Evolutionary conservation across 92 coral and sea anemone species (phyloP).

Genomic region (Siderastrea radians): DNA sequence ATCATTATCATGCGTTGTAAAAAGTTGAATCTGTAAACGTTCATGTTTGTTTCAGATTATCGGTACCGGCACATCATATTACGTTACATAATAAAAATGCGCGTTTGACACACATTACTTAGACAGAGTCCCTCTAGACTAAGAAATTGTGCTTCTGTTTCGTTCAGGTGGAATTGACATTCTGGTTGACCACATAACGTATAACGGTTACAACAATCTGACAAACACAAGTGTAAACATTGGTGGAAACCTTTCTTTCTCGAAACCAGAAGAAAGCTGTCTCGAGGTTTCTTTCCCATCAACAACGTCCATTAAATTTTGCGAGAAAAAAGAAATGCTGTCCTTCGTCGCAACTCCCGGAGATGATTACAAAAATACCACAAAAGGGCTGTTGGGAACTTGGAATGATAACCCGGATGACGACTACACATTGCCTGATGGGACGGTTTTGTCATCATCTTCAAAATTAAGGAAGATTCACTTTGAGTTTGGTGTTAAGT

Average conservation of each 20-base stretch:
- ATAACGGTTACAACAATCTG: constrained; percentile 5
- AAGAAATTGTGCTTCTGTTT: not conserved
- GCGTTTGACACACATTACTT: too few species aligned
- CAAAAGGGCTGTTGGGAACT: constrained; percentile 71
- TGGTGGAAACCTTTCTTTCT: constrained; percentile 13
- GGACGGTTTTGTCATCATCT: constrained; percentile 44
- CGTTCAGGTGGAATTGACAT: constrained; percentile 4
- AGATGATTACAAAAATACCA: constrained; percentile 48
- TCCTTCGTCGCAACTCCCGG: constrained; percentile 31
- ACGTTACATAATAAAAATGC: too few species aligned
- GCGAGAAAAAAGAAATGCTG: constrained; percentile 53
- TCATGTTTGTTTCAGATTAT: too few species aligned
- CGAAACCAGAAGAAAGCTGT: constrained; percentile 41
- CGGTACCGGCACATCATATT: too few species aligned
- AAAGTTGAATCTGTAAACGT: too few species aligned
- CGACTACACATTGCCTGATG: constrained; percentile 72
- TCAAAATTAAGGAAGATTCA: constrained; percentile 45
- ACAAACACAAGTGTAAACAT: not conserved
- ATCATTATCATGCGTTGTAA: too few species aligned
- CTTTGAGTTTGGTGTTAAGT: constrained; percentile 59
- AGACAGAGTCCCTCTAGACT: too few species aligned
- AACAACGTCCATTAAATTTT: constrained; percentile 24
- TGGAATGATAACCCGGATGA: constrained; percentile 72
- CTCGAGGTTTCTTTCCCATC: constrained; percentile 61
- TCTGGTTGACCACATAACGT: not conserved